A percentile compares a stretch with the other conserved stretches of the same genome.
phyloP scores from a whole-genome alignment of 2,797 vertebrate species.

The Crypturellus tataupa region DNA sequence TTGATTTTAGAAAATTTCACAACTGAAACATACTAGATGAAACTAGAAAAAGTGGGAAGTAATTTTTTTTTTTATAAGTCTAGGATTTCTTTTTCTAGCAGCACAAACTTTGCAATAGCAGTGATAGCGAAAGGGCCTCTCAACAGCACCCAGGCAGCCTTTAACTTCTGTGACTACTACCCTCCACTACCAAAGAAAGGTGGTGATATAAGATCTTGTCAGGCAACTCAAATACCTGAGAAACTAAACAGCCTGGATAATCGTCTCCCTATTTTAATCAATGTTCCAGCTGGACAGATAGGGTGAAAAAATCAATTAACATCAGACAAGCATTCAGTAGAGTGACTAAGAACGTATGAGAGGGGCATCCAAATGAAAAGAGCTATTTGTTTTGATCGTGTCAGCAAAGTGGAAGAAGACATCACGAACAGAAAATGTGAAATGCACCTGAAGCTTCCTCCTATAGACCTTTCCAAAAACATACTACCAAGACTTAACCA shows the following conservation, averaged over 20 bases:
- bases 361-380: background rate
- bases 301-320: background rate
- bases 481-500: background rate
- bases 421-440: background rate
- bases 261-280: background rate
- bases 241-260: background rate
- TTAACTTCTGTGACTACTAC: background rate
- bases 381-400: background rate
- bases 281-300: rapidly evolving
- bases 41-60: background rate
- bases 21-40: background rate
- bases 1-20: slow-evolving; percentile 1
- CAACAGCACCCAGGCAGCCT: background rate
- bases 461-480: background rate
- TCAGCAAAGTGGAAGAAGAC: background rate
- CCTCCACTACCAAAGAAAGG: background rate
- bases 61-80: background rate
- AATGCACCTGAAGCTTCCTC: background rate
- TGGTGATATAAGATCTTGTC: background rate
- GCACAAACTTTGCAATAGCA: background rate
- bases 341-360: background rate
- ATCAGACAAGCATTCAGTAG: background rate
- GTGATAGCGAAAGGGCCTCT: background rate
- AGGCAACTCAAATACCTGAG: background rate
- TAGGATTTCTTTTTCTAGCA: background rate